Conservation (phyloP, 2,113 vertebrate species). For the Siniperca chuatsi region DNA sequence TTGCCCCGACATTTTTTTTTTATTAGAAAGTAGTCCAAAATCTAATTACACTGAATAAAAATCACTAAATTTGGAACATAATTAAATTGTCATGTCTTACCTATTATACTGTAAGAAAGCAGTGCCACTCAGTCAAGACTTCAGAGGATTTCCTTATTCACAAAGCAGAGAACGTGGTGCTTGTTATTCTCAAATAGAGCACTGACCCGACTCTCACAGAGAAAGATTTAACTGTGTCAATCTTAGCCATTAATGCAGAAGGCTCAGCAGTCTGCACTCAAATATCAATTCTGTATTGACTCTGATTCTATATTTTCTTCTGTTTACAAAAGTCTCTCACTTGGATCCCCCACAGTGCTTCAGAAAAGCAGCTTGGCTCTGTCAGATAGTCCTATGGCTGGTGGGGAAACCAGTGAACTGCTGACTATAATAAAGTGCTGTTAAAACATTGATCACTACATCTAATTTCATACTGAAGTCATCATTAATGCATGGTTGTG, state of each 20-base stretch:
- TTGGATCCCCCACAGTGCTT: conserved; percentile 1
- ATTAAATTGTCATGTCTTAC: neutral
- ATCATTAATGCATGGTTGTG: neutral
- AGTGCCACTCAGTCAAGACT: neutral
- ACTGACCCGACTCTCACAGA: conserved; percentile 20
- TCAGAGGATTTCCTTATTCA: conserved; percentile 2
- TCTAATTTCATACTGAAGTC: neutral
- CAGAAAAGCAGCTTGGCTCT: conserved; percentile 16
- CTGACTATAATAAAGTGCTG: neutral
- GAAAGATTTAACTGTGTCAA: conserved; percentile 33
- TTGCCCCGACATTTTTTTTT: neutral
- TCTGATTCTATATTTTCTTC: conserved; percentile 17
- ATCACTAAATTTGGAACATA: neutral
- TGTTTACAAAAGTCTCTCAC: conserved; percentile 13
- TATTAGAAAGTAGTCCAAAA: neutral
- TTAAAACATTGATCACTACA: conserved; percentile 23
- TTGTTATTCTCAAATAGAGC: conserved; percentile 3
- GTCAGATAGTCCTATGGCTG: neutral
- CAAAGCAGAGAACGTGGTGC: neutral
- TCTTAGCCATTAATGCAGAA: conserved; percentile 21
- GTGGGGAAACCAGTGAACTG: conserved; percentile 3
- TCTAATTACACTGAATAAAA: conserved; percentile 1
- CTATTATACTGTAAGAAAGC: neutral
- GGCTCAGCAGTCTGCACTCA: conserved; percentile 27
- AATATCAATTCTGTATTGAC: conserved; percentile 29